phyloP scores from a whole-genome alignment of 2,888 invertebrate genomes.

The Drosophila austrosaltans region DNA sequence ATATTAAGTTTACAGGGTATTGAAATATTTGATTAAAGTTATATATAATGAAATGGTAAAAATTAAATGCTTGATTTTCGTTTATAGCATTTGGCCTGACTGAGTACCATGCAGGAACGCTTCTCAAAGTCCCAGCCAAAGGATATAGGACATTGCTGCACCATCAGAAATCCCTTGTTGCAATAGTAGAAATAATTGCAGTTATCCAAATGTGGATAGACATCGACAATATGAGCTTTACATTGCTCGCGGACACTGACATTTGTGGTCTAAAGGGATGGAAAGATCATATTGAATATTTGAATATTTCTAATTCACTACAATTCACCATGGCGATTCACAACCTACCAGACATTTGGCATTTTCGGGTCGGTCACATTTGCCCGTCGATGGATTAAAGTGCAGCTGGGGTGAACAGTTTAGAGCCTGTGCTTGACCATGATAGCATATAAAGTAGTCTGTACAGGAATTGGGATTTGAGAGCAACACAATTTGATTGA shows the following conservation, averaged over 20 bases:
- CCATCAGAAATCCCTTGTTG: conserved; percentile 74
- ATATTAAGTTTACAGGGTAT: not conserved
- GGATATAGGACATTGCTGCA: conserved; percentile 81
- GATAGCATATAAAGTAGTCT: conserved; percentile 79
- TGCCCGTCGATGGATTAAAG: conserved; percentile 70
- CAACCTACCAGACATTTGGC: conserved; percentile 74
- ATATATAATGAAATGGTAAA: not conserved
- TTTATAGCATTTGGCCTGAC: conserved; percentile 65
- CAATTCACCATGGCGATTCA: not conserved
- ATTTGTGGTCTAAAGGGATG: conserved; percentile 46
- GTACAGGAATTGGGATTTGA: conserved; percentile 72
- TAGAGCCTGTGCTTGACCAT: conserved; percentile 68
- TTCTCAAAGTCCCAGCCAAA: conserved; percentile 79
- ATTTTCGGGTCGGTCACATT: conserved; percentile 78
- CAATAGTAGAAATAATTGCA: conserved; percentile 82
- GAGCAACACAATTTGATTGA: conserved; percentile 65
- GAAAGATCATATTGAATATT: not conserved
- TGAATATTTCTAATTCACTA: not conserved
- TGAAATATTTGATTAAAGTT: not conserved
- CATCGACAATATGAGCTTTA: conserved; percentile 63
- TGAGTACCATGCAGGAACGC: conserved; percentile 66
- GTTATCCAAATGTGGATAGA: conserved; percentile 78
- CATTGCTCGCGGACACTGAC: conserved; percentile 70
- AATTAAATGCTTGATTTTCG: conserved; percentile 21
- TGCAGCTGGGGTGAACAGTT: conserved; percentile 75